Conservation (phyloP, 2,797 vertebrate genomes). For the Anguilla megastoma region DNA sequence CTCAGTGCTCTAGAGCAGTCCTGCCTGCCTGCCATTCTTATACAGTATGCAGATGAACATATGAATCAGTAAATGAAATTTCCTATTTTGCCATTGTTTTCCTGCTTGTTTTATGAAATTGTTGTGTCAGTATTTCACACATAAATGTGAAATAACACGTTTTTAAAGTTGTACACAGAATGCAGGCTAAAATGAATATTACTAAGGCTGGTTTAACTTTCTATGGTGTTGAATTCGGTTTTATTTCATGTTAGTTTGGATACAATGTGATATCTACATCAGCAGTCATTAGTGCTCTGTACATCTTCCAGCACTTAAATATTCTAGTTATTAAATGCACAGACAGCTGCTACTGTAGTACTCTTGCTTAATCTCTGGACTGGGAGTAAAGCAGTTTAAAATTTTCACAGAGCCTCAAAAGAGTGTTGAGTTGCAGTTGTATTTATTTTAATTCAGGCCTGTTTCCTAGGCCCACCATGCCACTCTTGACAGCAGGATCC, state of each 20-base stretch:
- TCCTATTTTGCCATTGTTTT: not conserved
- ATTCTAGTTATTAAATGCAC: constrained; percentile 7
- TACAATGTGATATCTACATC: not conserved
- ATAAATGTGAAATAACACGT: not conserved
- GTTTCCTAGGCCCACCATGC: not conserved
- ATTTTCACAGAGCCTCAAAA: not conserved
- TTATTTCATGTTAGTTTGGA: not conserved
- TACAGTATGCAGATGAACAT: not conserved
- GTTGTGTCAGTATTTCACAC: constrained; percentile 9
- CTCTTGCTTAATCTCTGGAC: constrained; percentile 24
- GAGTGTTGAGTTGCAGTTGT: not conserved
- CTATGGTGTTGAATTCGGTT: not conserved
- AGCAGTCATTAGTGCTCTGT: not conserved
- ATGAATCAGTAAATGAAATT: not conserved
- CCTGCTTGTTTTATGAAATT: not conserved
- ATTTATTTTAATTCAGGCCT: not conserved
- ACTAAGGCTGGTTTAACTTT: not conserved
- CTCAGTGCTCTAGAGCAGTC: not conserved
- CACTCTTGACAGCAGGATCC: not conserved
- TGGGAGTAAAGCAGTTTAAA: not conserved
- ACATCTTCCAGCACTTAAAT: not conserved
- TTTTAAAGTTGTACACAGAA: not conserved
- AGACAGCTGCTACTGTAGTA: not conserved
- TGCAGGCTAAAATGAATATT: constrained; percentile 2
- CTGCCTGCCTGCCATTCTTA: not conserved